phyloP scores from a whole-genome alignment of 2,888 invertebrate genomes.

The Drosophila pseudotakahashii region DNA sequence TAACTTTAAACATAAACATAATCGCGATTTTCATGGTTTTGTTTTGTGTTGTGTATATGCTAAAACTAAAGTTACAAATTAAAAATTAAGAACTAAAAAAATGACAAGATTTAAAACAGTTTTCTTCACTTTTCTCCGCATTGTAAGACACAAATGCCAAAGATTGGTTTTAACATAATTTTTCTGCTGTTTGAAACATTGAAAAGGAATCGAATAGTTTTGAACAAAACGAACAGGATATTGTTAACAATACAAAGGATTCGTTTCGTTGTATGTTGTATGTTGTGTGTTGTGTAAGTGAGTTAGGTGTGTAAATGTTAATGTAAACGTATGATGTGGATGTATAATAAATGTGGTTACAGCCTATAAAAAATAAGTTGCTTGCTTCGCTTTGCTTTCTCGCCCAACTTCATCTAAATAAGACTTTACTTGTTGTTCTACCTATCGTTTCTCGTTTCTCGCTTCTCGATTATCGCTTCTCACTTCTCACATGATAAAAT shows the following conservation, averaged over 20 bases:
- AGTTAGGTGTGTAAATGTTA: constrained; percentile 15
- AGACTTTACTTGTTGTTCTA: constrained; percentile 25
- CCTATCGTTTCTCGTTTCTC: constrained; percentile 1
- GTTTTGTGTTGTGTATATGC: constrained; percentile 6
- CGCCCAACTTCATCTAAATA: constrained; percentile 21
- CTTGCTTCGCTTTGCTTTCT: constrained; percentile 47
- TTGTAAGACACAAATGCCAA: constrained; percentile 17
- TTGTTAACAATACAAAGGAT: constrained; percentile 23
- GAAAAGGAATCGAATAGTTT: constrained; percentile 30
- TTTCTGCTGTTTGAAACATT: constrained; percentile 35
- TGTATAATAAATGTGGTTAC: constrained; percentile 67
- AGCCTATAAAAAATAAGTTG: constrained; percentile 76
- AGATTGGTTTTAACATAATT: constrained; percentile 21
- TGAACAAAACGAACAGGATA: constrained; percentile 12
- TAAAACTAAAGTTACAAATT: constrained; percentile 21
- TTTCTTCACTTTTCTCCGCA: constrained; percentile 9
- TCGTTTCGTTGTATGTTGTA: constrained; percentile 28
- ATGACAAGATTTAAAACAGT: constrained; percentile 51
- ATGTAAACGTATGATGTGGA: constrained; percentile 28
- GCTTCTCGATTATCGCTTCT: neutral
- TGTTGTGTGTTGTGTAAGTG: constrained; percentile 17
- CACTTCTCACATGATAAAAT: constrained; percentile 27
- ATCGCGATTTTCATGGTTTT: constrained; percentile 2
- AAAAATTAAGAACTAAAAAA: constrained; percentile 9
- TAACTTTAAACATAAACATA: constrained; percentile 26